Percentiles rank a stretch among this genome's conserved stretches.
Evolutionary conservation across 2,113 vertebrate species (phyloP).

Genomic region (Brachionichthys hirsutus): DNA sequence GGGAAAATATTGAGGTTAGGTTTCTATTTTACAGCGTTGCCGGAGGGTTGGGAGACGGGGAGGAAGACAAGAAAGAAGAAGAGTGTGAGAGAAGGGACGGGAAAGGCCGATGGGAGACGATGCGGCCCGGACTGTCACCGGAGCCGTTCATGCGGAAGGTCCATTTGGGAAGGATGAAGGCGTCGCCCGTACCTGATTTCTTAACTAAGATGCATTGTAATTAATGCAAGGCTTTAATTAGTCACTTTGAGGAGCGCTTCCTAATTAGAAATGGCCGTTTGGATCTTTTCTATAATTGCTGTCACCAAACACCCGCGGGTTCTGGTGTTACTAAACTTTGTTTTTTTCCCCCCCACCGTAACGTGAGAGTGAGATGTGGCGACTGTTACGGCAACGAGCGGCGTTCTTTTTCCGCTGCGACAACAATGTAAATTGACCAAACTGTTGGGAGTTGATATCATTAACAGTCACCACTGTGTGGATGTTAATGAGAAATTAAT

Average conservation of each 20-base stretch:
- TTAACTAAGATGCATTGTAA: constrained; percentile 67
- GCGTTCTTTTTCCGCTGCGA: neutral
- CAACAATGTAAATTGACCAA: constrained; percentile 37
- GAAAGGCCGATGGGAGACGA: constrained; percentile 31
- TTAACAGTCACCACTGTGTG: constrained; percentile 32
- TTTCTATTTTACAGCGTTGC: constrained; percentile 81
- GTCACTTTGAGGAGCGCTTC: constrained; percentile 49
- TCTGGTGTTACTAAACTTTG: constrained; percentile 37
- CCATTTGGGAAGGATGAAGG: constrained; percentile 64
- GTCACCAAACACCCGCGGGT: constrained; percentile 30
- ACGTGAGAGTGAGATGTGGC: constrained; percentile 16
- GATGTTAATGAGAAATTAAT: constrained; percentile 55
- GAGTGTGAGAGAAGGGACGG: constrained; percentile 32
- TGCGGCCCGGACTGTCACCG: constrained; percentile 34
- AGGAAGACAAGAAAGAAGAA: constrained; percentile 64
- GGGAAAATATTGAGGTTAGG: constrained; percentile 84
- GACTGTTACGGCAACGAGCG: no score
- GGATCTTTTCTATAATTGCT: constrained; percentile 60
- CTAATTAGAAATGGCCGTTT: constrained; percentile 68
- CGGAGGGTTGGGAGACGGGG: constrained; percentile 68
- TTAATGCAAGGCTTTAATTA: constrained; percentile 74
- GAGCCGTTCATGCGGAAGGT: constrained; percentile 53
- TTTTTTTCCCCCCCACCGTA: constrained; percentile 35
- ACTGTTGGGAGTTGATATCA: constrained; percentile 41
- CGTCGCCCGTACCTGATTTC: constrained; percentile 52